Percentiles rank a stretch among this genome's conserved stretches.
Conservation (phyloP, 2,888 invertebrate genomes). For the Tyria jacobaeae region DNA sequence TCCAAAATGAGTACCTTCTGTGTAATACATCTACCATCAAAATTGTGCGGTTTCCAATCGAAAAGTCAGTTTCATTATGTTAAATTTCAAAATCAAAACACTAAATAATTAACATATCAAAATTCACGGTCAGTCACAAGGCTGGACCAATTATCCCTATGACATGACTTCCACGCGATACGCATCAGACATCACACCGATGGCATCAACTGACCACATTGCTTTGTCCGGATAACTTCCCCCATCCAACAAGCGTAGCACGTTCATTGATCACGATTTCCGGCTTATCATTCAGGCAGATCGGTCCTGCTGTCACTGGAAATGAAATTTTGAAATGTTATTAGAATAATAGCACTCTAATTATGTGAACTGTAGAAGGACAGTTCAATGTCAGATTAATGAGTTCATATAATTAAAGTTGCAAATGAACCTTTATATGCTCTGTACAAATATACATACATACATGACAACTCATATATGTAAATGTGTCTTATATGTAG, state of each 20-base stretch:
- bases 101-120: conserved; percentile 10
- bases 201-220: conserved; percentile 71
- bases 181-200: conserved; percentile 25
- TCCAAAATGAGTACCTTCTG: not conserved
- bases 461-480: too few species aligned
- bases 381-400: conserved; percentile 38
- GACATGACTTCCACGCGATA: conserved; percentile 32
- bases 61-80: not conserved
- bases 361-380: conserved; percentile 21
- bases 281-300: conserved; percentile 91
- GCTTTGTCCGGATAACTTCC: conserved; percentile 88
- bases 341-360: conserved; percentile 37
- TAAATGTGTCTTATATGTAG: not conserved
- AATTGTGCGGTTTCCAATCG: not conserved
- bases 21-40: not conserved
- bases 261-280: conserved; percentile 88
- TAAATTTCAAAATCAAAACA: not conserved
- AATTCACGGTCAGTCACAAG: conserved; percentile 39
- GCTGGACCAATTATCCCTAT: conserved; percentile 42
- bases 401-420: not conserved
- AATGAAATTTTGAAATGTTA: conserved; percentile 46
- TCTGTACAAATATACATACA: not conserved
- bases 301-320: conserved; percentile 92
- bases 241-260: conserved; percentile 90
- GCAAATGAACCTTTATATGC: not conserved